Percentiles rank a stretch among this genome's conserved stretches.
phyloP scores from a whole-genome alignment of 2,113 vertebrate genomes.

The Haliaeetus leucogaster region DNA sequence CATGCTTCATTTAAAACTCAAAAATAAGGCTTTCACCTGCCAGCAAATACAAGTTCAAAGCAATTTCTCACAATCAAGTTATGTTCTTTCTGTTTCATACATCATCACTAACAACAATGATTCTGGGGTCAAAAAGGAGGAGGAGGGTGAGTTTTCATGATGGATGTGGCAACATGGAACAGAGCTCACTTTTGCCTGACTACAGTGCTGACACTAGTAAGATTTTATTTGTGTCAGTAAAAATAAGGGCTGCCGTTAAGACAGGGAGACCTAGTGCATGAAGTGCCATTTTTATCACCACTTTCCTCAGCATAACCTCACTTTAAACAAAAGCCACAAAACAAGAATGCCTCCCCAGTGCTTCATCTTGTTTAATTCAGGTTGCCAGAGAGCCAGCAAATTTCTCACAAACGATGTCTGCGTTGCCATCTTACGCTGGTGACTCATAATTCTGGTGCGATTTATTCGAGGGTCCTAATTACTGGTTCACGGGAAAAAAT shows the following conservation, averaged over 20 bases:
- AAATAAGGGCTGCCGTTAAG: conserved; percentile 24
- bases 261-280: background rate
- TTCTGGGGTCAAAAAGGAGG: conserved; percentile 27
- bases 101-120: conserved; percentile 21
- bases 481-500: background rate
- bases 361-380: conserved; percentile 12
- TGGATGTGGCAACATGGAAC: background rate
- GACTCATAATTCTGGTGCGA: background rate
- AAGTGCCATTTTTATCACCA: conserved; percentile 20
- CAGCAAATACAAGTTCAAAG: conserved; percentile 28
- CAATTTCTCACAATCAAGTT: conserved; percentile 34
- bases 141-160: background rate
- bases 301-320: conserved; percentile 5
- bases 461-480: background rate
- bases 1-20: conserved; percentile 11
- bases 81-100: conserved; percentile 35
- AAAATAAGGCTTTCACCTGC: conserved; percentile 25
- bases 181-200: conserved; percentile 30
- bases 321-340: conserved; percentile 31
- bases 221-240: conserved; percentile 58
- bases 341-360: background rate
- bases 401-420: background rate
- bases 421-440: background rate
- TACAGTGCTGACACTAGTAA: conserved; percentile 30
- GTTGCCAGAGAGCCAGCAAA: background rate